These are phyloP conservation scores for Micronycteris hirsuta DNA, from an alignment of 2,113 vertebrate species.

Conservation along the genomic window DNA sequence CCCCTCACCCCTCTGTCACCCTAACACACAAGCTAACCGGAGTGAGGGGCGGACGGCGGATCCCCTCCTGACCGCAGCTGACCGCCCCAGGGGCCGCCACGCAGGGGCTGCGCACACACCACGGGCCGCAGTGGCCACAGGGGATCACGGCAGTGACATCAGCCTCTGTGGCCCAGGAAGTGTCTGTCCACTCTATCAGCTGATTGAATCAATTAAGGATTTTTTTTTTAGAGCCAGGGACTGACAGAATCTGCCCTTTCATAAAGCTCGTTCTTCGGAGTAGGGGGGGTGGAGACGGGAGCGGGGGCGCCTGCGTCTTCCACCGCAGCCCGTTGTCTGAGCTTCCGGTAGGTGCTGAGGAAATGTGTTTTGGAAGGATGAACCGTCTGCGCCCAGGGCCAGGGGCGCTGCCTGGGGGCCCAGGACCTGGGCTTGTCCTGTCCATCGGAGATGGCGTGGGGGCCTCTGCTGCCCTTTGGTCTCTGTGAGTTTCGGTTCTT, in stretches of 20 bases:
- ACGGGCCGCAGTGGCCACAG: too few relatives aligned
- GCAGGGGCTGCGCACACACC: not conserved
- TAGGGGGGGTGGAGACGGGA: not conserved
- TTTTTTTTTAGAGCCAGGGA: too few relatives aligned
- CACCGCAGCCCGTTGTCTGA: fast-evolving
- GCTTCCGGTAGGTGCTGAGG: not conserved
- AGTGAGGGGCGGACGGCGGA: too few relatives aligned
- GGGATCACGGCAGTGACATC: not conserved
- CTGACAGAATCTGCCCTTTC: not conserved
- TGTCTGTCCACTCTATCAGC: not conserved
- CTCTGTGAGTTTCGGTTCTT: not conserved
- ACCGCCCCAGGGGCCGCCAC: not conserved
- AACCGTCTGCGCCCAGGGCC: not conserved
- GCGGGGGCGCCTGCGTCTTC: fast-evolving
- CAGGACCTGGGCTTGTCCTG: not conserved
- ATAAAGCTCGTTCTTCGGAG: not conserved
- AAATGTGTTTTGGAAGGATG: not conserved
- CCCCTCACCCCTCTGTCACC: too few relatives aligned
- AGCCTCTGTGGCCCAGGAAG: not conserved
- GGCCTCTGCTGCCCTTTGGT: too few relatives aligned
- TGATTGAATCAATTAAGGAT: not conserved
- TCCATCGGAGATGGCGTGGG: not conserved
- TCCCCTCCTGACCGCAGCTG: not conserved
- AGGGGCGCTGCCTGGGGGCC: not conserved
- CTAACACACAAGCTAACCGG: too few relatives aligned